These are phyloP conservation scores for Paracentrotus lividus DNA, from an alignment of 53 echinoderm and acorn worm genomes.

Conservation along the genomic window DNA sequence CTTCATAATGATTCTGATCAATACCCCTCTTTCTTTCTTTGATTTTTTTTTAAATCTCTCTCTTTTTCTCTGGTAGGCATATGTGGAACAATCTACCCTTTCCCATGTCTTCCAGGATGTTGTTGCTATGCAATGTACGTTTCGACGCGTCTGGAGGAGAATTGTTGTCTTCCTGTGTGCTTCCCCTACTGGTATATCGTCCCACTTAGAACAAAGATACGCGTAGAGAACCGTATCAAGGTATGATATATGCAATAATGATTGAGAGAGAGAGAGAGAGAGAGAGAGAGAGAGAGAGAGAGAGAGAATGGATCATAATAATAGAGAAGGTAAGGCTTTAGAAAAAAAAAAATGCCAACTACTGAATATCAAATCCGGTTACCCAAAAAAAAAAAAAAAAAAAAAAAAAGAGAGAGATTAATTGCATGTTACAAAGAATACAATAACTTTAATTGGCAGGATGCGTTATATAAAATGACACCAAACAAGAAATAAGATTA, in stretches of 20 bases:
- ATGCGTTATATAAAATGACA: too few relatives aligned
- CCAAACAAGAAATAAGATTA: too few relatives aligned
- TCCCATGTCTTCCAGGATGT: too few relatives aligned
- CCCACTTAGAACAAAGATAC: constrained; percentile 82
- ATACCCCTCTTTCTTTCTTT: too few relatives aligned
- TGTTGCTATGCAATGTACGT: constrained; percentile 76
- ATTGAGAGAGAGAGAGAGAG: neutral
- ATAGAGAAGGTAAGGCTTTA: neutral
- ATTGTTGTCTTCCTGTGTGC: constrained; percentile 72
- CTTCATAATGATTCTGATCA: too few relatives aligned
- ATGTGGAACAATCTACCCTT: too few relatives aligned
- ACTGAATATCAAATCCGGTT: too few relatives aligned
- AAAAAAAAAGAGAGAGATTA: neutral
- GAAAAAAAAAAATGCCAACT: too few relatives aligned
- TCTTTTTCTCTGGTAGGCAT: constrained; percentile 71
- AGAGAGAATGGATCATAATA: neutral
- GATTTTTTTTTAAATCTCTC: too few relatives aligned
- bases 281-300: neutral
- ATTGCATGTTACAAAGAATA: too few relatives aligned
- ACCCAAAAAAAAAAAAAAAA: neutral
- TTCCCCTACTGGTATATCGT: constrained; percentile 71
- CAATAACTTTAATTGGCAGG: too few relatives aligned
- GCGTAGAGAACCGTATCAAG: constrained; percentile 77
- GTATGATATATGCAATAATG: constrained; percentile 54
- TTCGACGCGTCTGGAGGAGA: constrained; percentile 76